Conservation (phyloP, 2,797 vertebrate genomes). For the Gymnothorax reevesii region DNA sequence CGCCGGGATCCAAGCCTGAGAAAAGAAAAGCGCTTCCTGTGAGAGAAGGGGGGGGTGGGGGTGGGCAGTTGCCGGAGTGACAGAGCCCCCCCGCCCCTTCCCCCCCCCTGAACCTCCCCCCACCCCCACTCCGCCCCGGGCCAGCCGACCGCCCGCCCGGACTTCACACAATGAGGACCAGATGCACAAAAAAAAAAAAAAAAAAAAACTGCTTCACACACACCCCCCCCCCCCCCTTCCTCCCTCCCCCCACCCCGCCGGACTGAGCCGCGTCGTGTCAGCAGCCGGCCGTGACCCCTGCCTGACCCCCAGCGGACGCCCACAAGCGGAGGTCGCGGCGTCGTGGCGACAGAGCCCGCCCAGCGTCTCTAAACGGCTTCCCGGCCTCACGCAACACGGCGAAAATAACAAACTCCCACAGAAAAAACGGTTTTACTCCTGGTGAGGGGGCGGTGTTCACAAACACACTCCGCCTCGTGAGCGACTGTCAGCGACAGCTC, state of each 20-base stretch:
- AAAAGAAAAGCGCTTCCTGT: constrained; percentile 72
- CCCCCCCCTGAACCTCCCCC: no score
- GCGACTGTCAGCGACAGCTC: background rate
- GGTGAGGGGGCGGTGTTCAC: background rate
- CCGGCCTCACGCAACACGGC: background rate
- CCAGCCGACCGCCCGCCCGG: constrained; percentile 69
- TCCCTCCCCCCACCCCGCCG: background rate
- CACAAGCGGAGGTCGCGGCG: constrained; percentile 43
- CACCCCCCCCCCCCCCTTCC: constrained; percentile 40
- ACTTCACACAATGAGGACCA: constrained; percentile 77
- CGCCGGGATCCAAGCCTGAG: constrained; percentile 77
- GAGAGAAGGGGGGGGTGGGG: constrained; percentile 55
- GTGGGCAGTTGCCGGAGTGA: constrained; percentile 33
- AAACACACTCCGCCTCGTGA: background rate
- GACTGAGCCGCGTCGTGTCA: constrained; percentile 42
- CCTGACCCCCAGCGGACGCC: constrained; percentile 57
- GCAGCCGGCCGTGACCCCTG: constrained; percentile 63
- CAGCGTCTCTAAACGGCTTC: background rate
- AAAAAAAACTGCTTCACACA: constrained; percentile 44
- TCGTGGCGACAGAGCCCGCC: background rate
- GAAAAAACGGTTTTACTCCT: background rate
- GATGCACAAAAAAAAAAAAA: constrained; percentile 59
- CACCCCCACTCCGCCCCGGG: constrained; percentile 38
- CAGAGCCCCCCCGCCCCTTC: background rate
- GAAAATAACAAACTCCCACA: background rate